Evolutionary conservation across 2,888 invertebrate genomes (phyloP), one percentile per base, ranked within the genome.

Genomic region (Epicampocera succincta): DNA sequence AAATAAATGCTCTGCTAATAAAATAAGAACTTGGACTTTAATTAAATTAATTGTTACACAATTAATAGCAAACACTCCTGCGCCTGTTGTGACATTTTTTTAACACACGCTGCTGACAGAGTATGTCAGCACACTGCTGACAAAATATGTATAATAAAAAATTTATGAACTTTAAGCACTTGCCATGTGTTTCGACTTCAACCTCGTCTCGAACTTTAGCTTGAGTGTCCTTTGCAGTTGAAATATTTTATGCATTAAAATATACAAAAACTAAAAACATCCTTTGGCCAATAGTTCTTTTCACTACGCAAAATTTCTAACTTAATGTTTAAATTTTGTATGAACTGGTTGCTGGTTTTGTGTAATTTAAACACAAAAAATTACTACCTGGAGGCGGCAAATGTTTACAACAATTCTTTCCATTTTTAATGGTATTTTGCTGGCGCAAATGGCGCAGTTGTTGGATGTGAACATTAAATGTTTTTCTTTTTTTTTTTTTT

Each of bases 341-440:
- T 42, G 21, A 40, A 15, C 11, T 9, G 8, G 54, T 33, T 25
- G 25, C 33, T 52, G 15, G 29, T 29, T 29, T 29, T 54, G 54
- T 29, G 25, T 25, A 25, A 5, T n/a, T 29, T 0, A 1, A 17
- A 21, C 1, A 9, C n/a, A 3, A 3, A 21, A n/a, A 29, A 33
- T 33, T 9, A 33, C 21, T 44, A 15, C 29, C 15, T 46, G 46
- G 2, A 63, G 63, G 29, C 46, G 46, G 29, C 5, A 15, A 29
- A 2, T 4, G 13, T 44, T 33, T 15, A 29, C 1, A 33, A 63
- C 46, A 25, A 25, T 44, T 61, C 44, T 61, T 38, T 44, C 44
- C 21, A 17, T 63, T 46, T 63, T 46, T 48, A 44, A 29, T 46
- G 63, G 13, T 11, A 63, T 46, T 46, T 29, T 63, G 33, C 33